Percentiles rank a stretch among this genome's conserved stretches.
These are phyloP conservation scores for Fregata magnificens DNA, from an alignment of 2,113 vertebrate genomes.

Conservation along the genomic window DNA sequence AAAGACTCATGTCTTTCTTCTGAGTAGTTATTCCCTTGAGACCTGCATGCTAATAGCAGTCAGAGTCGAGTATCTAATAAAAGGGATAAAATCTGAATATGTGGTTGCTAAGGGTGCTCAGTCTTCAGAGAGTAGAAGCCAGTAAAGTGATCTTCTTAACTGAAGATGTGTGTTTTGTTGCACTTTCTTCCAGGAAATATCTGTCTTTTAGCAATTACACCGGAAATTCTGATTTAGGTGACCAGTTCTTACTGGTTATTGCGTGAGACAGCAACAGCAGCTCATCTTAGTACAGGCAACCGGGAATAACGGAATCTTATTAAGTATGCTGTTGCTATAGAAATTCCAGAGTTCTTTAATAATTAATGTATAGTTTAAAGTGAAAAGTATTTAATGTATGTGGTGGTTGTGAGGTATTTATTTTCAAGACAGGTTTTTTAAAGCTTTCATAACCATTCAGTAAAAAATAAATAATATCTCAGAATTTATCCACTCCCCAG, in stretches of 20 bases:
- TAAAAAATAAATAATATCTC: background rate
- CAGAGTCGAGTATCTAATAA: background rate
- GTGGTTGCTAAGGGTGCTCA: background rate
- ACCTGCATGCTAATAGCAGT: background rate
- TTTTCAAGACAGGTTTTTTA: slow-evolving; percentile 22
- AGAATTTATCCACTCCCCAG: background rate
- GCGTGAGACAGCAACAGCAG: background rate
- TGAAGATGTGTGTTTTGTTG: background rate
- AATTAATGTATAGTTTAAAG: slow-evolving; percentile 59
- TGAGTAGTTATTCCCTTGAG: background rate
- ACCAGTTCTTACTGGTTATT: background rate
- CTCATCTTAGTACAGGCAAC: background rate
- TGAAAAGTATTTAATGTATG: slow-evolving; percentile 13
- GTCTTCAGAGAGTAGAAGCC: background rate
- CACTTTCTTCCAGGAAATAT: background rate
- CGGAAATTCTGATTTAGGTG: background rate
- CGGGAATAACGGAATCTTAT: slow-evolving; percentile 4
- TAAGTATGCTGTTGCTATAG: slow-evolving; percentile 34
- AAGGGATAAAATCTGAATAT: background rate
- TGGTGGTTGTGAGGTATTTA: background rate
- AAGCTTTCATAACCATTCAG: background rate
- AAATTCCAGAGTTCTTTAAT: slow-evolving; percentile 55
- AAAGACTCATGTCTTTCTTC: background rate
- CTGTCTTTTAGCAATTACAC: background rate
- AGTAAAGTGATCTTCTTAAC: too few species aligned